phyloP scores from a whole-genome alignment of 30 jellyfish, hydroid and myxozoan species.

The Pseudorhiza aurosa region DNA sequence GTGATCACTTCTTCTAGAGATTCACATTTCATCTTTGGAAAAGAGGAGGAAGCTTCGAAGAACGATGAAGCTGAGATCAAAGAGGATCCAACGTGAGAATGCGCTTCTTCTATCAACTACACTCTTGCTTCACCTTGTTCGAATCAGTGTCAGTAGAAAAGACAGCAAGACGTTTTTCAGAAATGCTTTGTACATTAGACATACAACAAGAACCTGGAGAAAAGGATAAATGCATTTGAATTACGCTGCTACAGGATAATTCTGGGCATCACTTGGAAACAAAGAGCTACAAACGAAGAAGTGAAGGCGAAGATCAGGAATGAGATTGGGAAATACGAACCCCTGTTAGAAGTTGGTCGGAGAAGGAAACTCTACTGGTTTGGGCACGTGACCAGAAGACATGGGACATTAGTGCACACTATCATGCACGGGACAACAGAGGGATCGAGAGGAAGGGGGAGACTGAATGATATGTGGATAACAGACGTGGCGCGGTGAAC shows the following conservation, averaged over 20 bases:
- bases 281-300: neutral
- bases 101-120: neutral
- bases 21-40: constrained; percentile 71
- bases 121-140: too few species aligned
- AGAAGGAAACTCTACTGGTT: too few species aligned
- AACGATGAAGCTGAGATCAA: constrained; percentile 21
- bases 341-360: too few species aligned
- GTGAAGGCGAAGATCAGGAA: neutral
- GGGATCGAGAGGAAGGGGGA: neutral
- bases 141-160: too few species aligned
- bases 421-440: neutral
- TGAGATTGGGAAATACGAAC: too few species aligned
- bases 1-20: too few species aligned
- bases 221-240: too few species aligned
- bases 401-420: neutral
- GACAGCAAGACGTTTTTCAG: too few species aligned
- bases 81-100: constrained; percentile 72
- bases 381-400: too few species aligned
- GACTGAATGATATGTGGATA: neutral
- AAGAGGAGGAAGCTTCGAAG: constrained; percentile 38
- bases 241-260: neutral
- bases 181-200: too few species aligned
- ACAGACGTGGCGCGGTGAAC: too few species aligned
- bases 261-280: neutral
- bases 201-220: too few species aligned